Percentiles rank a stretch among this genome's conserved stretches.
Conservation (phyloP, 2,888 invertebrate genomes). For the Alsophila aescularia region DNA sequence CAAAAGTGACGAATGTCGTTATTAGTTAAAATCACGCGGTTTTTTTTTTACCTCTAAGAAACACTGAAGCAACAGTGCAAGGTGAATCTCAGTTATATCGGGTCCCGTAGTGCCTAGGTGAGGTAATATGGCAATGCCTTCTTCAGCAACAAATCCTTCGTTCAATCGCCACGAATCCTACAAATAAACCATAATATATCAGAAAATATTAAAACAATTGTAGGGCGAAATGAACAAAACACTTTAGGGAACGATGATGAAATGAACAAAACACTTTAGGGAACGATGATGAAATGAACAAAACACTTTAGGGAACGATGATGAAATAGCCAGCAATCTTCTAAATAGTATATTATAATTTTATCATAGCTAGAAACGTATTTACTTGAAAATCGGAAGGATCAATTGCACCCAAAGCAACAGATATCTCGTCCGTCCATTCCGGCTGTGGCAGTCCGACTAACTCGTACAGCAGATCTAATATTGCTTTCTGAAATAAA, state of each 20-base stretch:
- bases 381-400: conserved; percentile 89
- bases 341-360: neutral
- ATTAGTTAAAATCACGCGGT: neutral
- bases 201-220: too few relatives aligned
- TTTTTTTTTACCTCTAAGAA: conserved; percentile 88
- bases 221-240: too few relatives aligned
- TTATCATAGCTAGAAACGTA: neutral
- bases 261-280: too few relatives aligned
- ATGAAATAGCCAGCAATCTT: too few relatives aligned
- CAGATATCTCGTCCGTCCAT: conserved; percentile 96
- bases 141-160: conserved; percentile 97
- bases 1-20: too few relatives aligned
- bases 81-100: conserved; percentile 95
- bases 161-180: conserved; percentile 94
- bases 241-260: too few relatives aligned
- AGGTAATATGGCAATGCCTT: conserved; percentile 93
- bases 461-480: conserved; percentile 96
- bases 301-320: too few relatives aligned
- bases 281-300: too few relatives aligned
- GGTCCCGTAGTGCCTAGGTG: conserved; percentile 93
- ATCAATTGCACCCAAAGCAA: conserved; percentile 94
- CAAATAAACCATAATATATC: too few relatives aligned
- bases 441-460: conserved; percentile 94
- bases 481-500: conserved; percentile 90
- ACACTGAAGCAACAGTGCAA: conserved; percentile 93